phyloP scores from a whole-genome alignment of 2,113 vertebrate genomes.

The Ramphastos sulfuratus region DNA sequence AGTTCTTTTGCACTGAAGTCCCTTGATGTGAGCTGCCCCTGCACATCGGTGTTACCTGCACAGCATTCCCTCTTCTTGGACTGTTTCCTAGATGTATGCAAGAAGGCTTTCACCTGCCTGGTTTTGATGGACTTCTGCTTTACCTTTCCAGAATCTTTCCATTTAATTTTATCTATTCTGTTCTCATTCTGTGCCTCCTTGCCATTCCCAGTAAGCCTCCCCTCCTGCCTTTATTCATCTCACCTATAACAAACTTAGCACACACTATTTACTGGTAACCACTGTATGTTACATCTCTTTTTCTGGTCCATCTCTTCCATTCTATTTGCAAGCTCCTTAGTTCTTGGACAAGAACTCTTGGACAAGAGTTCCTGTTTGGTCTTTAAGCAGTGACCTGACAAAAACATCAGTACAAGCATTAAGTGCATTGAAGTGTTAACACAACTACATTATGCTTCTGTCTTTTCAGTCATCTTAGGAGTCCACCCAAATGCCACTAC shows the following conservation, averaged over 20 bases:
- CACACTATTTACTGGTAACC: not conserved
- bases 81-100: rapidly evolving
- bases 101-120: not conserved
- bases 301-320: not conserved
- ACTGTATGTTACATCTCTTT: not conserved
- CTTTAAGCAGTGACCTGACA: not conserved
- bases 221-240: not conserved
- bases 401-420: not conserved
- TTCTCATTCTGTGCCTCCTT: not conserved
- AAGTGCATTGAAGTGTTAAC: not conserved
- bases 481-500: not conserved
- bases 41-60: not conserved
- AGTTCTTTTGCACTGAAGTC: not conserved
- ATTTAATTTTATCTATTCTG: not conserved
- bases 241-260: not conserved
- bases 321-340: not conserved
- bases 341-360: no score
- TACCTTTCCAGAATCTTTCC: not conserved
- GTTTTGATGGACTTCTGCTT: not conserved
- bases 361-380: not conserved
- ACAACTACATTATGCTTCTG: not conserved
- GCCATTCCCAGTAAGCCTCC: not conserved
- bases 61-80: not conserved
- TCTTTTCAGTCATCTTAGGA: not conserved
- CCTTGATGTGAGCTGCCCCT: not conserved